These are phyloP conservation scores for Polyploca ridens DNA, from an alignment of 2,888 invertebrate species.

Conservation along the genomic window DNA sequence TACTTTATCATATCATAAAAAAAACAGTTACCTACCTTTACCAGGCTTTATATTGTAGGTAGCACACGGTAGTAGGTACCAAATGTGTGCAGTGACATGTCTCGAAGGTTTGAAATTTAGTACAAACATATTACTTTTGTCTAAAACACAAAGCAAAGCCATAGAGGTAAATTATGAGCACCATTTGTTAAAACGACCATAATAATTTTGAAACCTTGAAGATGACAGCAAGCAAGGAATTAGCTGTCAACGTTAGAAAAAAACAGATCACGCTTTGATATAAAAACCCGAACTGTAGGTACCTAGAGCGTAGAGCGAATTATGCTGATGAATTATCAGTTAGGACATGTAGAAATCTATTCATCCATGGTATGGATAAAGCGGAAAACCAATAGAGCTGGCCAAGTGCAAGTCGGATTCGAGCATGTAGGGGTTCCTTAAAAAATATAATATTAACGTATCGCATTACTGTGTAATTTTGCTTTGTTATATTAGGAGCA, in stretches of 20 bases:
- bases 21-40: too few species aligned
- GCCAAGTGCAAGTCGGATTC: too few species aligned
- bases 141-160: constrained; percentile 7
- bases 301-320: too few species aligned
- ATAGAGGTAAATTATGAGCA: constrained; percentile 20
- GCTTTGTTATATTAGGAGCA: too few species aligned
- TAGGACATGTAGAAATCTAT: too few species aligned
- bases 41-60: not conserved
- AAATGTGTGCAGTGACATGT: constrained; percentile 5
- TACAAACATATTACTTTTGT: constrained; percentile 8
- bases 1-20: too few species aligned
- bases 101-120: constrained; percentile 15
- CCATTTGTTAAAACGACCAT: constrained; percentile 20
- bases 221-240: constrained; percentile 20
- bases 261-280: constrained; percentile 22
- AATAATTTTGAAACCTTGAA: constrained; percentile 23
- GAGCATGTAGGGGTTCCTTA: too few species aligned
- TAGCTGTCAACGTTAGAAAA: constrained; percentile 19
- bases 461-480: too few species aligned
- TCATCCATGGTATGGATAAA: too few species aligned
- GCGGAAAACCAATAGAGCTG: too few species aligned
- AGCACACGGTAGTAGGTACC: not conserved
- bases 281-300: not conserved
- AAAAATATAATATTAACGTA: too few species aligned
- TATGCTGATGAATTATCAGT: too few species aligned